phyloP scores from a whole-genome alignment of 30 jellyfish, hydroid and myxozoan species.

The Haliclystus octoradiatus region DNA sequence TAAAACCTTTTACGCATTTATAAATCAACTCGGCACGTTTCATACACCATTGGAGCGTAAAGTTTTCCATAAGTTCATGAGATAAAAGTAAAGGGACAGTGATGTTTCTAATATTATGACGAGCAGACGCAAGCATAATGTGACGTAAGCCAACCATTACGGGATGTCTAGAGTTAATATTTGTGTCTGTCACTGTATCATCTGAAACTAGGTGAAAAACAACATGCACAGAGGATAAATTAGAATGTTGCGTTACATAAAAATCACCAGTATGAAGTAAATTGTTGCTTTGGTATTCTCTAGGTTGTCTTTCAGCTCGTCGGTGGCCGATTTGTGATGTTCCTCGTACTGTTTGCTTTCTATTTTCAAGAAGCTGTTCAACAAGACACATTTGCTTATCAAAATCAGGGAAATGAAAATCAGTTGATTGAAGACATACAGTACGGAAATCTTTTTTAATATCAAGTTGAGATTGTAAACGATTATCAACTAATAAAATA shows the following conservation, averaged over 20 bases:
- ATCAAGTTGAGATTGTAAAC: conserved; percentile 65
- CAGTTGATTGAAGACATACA: conserved; percentile 68
- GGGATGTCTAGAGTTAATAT: conserved; percentile 83
- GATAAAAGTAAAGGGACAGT: conserved; percentile 73
- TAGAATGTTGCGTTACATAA: conserved; percentile 84
- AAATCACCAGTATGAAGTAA: conserved; percentile 52
- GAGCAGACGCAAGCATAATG: conserved; percentile 79
- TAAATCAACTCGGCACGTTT: conserved; percentile 77
- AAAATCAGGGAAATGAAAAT: conserved; percentile 73
- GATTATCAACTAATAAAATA: conserved; percentile 62
- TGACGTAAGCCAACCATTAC: conserved; percentile 75
- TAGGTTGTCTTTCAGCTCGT: conserved; percentile 21
- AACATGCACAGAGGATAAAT: conserved; percentile 83
- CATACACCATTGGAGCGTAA: conserved; percentile 94
- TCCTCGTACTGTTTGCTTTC: too few species aligned
- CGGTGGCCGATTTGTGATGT: conserved; percentile 46
- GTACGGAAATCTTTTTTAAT: conserved; percentile 51
- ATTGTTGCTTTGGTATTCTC: conserved; percentile 23
- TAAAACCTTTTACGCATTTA: conserved; percentile 93
- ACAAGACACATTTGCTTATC: conserved; percentile 65
- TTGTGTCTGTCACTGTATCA: conserved; percentile 43
- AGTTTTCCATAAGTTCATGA: conserved; percentile 69
- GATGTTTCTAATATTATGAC: conserved; percentile 66
- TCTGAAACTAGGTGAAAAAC: conserved; percentile 85
- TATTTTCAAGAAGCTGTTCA: conserved; percentile 29